Conservation (phyloP, 2,888 invertebrate species). For the Sinopyrophorus schimmeli region DNA sequence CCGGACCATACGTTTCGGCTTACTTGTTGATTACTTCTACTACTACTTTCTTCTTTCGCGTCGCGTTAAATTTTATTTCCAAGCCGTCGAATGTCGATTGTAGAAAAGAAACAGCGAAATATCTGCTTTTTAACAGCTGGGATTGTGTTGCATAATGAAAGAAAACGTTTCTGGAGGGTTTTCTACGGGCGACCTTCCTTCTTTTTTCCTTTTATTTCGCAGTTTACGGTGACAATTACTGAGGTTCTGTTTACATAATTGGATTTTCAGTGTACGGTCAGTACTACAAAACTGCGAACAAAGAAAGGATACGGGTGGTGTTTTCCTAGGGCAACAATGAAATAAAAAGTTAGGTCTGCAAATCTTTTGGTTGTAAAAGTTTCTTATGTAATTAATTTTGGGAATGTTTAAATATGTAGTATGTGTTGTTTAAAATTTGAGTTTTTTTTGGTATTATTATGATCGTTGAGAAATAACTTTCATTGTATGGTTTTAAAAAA, state of each 20-base stretch:
- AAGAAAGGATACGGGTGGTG: no score
- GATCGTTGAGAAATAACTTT: no score
- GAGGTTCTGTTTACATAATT: neutral
- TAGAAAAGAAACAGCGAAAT: neutral
- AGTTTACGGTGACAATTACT: slow-evolving; percentile 4
- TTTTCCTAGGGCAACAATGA: no score
- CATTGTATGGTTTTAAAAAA: no score
- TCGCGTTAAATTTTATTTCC: no score
- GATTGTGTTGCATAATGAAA: neutral
- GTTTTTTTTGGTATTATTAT: no score
- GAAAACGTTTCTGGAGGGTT: neutral
- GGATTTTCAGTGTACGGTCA: neutral
- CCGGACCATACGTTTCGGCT: slow-evolving; percentile 21
- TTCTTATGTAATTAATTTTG: no score
- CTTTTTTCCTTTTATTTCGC: neutral
- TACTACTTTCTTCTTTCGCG: no score
- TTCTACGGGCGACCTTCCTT: neutral
- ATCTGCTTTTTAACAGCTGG: neutral
- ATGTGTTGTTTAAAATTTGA: no score
- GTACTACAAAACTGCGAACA: neutral
- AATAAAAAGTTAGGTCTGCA: no score
- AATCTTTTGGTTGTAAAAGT: no score
- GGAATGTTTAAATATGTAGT: no score
- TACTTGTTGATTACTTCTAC: slow-evolving; percentile 31
- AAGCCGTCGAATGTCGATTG: neutral